Evolutionary conservation across 2,888 invertebrate genomes (phyloP), one percentile per base, ranked within the genome.

Genomic region (Scaptomyza parva): DNA sequence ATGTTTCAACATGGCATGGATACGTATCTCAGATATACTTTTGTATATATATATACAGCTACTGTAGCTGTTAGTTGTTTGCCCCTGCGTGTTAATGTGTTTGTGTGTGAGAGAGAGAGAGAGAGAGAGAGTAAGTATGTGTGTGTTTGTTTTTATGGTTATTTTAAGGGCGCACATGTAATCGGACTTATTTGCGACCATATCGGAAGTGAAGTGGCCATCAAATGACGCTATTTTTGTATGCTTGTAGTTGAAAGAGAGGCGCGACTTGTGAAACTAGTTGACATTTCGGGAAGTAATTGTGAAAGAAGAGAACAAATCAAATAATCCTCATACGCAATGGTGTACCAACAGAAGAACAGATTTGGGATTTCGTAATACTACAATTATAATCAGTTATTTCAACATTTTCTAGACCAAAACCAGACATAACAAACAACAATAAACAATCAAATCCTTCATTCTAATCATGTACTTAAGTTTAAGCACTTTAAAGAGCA

Each of bases 1-100:
- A 75, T 77, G 67, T 72, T 77, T 54, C 62, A 66, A 74, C 72
- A 77, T 63, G 59, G 44, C 54, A 67, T 24, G 28, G 47, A 52
- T 52, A 44, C 28, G 18, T 14, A 58, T 37, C 12, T n/a, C 4
- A 11, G 14, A 53, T 40, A 66, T 9, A 18, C 33, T 24, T 12
- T 33, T 37, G 35, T 44, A 51, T 47, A 47, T 37, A 35, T 68
- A 40, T 51, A 47, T 20, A 52, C 12, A 53, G 48, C 20, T 37
- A 2, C 18, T 14, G 20, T 47, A 28, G 40, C 30, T 45, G 30
- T 47, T 18, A 26, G 30, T 33, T 39, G 4, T 26, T 22, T 55
- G 59, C 20, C 50, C 30, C 8, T 67, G 70, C 76, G 70, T 71
- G 75, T 47, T 24, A n/a, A 9, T 22, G 12, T 45, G 14, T 18